A percentile compares a stretch with the other conserved stretches of the same genome.
Evolutionary conservation across 2,113 vertebrate genomes (phyloP).

Genomic region (Saimiri boliviensis): DNA sequence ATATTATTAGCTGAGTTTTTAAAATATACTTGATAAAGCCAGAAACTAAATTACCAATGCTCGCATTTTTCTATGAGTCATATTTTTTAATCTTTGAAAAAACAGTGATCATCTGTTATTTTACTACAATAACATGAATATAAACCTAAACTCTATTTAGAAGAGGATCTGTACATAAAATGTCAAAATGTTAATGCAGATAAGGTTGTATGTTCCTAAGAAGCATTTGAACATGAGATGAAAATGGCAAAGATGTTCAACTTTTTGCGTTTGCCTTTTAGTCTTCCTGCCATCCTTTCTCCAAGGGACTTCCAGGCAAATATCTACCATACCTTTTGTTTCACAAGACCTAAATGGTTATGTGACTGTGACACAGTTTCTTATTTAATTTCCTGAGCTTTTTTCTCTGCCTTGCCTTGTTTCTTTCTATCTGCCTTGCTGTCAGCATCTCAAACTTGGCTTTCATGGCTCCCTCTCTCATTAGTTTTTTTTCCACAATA

Average conservation of each 20-base stretch:
- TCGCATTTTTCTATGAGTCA: background rate
- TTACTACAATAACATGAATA: background rate
- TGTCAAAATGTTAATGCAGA: background rate
- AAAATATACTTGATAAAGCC: constrained; percentile 46
- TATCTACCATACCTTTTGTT: background rate
- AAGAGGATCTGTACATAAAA: background rate
- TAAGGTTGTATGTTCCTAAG: background rate
- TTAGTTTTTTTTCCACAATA: background rate
- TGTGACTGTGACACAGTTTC: background rate
- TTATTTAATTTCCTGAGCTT: background rate
- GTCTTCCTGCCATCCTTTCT: background rate
- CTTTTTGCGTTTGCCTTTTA: background rate
- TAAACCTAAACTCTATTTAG: background rate
- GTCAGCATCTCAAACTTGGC: background rate
- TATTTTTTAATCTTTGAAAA: constrained; percentile 42
- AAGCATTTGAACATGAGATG: background rate
- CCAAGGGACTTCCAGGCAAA: background rate
- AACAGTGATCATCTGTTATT: background rate
- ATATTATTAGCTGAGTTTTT: background rate
- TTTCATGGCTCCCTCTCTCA: background rate
- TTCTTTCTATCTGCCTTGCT: background rate
- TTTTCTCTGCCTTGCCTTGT: background rate
- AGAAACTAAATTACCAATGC: constrained; percentile 31
- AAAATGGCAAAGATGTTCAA: background rate
- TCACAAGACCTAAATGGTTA: background rate